phyloP scores from a whole-genome alignment of 1,140 invertebrate species.

The Oryzaephilus surinamensis region DNA sequence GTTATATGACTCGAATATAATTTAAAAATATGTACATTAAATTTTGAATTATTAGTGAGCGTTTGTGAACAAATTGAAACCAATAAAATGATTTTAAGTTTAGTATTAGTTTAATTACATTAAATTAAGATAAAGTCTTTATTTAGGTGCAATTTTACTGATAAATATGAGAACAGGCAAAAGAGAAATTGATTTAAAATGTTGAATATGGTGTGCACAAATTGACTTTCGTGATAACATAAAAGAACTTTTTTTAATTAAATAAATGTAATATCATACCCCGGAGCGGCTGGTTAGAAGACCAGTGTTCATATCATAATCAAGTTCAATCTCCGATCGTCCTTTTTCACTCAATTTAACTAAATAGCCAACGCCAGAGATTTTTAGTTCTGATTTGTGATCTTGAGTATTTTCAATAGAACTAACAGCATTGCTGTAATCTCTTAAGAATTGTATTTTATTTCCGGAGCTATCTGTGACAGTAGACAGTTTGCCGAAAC shows the following conservation, averaged over 20 bases:
- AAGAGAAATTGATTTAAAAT: too few relatives aligned
- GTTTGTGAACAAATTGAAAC: too few relatives aligned
- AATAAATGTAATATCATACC: conserved; percentile 39
- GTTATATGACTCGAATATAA: conserved; percentile 6
- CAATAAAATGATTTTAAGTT: too few relatives aligned
- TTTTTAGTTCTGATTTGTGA: conserved; percentile 80
- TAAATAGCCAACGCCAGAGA: conserved; percentile 76
- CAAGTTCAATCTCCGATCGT: conserved; percentile 67
- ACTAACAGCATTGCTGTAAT: conserved; percentile 81
- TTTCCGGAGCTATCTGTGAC: conserved; percentile 89
- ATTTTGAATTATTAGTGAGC: too few relatives aligned
- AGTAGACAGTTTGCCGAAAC: conserved; percentile 85
- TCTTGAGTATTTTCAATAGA: conserved; percentile 91
- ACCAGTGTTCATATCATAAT: conserved; percentile 74
- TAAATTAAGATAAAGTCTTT: too few relatives aligned
- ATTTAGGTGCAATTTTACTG: too few relatives aligned
- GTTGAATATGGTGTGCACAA: too few relatives aligned
- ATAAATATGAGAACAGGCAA: too few relatives aligned
- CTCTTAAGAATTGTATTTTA: conserved; percentile 82
- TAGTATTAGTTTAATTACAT: too few relatives aligned
- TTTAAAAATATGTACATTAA: conserved; percentile 10
- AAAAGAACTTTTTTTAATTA: conserved; percentile 1
- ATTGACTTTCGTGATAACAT: conserved; percentile 16
- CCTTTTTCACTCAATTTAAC: conserved; percentile 73
- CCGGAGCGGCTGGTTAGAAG: conserved; percentile 69